These are phyloP conservation scores for Oophaga sylvatica DNA, from an alignment of 2,797 vertebrate species.

Conservation along the genomic window DNA sequence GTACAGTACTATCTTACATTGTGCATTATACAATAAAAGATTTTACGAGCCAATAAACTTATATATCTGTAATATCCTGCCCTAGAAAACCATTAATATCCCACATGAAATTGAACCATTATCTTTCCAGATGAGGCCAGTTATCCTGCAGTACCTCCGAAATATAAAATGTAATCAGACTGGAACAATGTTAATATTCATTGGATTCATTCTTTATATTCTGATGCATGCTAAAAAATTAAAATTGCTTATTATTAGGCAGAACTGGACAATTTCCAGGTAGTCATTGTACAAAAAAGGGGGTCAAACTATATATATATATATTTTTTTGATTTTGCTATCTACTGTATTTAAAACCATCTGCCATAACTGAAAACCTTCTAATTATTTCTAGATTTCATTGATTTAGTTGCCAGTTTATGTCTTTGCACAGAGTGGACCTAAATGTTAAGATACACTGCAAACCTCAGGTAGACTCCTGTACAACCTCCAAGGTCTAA, in stretches of 20 bases:
- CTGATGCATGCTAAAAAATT: not conserved
- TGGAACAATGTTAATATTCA: constrained; percentile 5
- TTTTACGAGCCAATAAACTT: constrained; percentile 56
- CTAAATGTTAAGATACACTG: not conserved
- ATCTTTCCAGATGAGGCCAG: constrained; percentile 52
- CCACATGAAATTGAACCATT: constrained; percentile 42
- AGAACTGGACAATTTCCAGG: not conserved
- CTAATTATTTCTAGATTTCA: not conserved
- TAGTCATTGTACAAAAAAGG: not conserved
- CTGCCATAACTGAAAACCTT: not conserved
- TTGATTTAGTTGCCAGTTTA: not conserved
- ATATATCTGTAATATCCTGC: constrained; percentile 57
- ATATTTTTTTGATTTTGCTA: not conserved
- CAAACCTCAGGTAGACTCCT: not conserved
- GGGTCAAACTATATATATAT: not conserved
- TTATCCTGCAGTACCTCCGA: constrained; percentile 31
- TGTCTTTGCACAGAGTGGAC: not conserved
- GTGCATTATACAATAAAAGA: constrained; percentile 42
- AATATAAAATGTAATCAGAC: constrained; percentile 21
- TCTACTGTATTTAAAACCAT: not conserved
- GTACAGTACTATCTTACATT: constrained; percentile 30
- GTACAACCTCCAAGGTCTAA: not conserved
- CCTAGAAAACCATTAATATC: constrained; percentile 47
- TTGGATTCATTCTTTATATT: not conserved
- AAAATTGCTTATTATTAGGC: not conserved